Evolutionary conservation across 2,888 invertebrate genomes (phyloP), one percentile per base, ranked within the genome.

Genomic region (Omphaloscelis lunosa): DNA sequence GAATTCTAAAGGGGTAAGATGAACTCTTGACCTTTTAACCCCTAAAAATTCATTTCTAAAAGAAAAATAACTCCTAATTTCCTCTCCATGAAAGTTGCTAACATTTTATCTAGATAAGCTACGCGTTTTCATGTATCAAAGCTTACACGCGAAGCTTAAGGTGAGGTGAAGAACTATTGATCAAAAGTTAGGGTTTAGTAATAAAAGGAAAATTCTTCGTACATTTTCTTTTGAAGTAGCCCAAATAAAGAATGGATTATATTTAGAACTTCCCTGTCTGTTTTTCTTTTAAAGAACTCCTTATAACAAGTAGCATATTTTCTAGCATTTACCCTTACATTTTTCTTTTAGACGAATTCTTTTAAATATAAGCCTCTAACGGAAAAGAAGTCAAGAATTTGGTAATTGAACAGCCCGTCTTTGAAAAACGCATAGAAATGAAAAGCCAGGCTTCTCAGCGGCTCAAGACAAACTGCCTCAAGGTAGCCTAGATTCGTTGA

Each of bases 401-500:
- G 9, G 56, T 69, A 76, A 79, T 75, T 75, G 63, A 79, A 77
- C 76, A 51, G 75, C 71, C 17, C n/a, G 7, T 59, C 77, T 81
- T 85, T 82, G 70, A 68, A 83, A 79, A 80, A 75, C 69, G 53
- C 62, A 27, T 65, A 59, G 81, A 82, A 86, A 81, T 86, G 80
- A 81, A 88, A 89, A 79, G 79, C 71, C 80, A 65, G 45, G 51
- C 69, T 66, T 81, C 56, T 53, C 29, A 34, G 66, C 73, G 65
- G 76, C 69, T 51, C 41, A 71, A 79, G 74, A 77, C 82, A 84
- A 83, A 77, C 82, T 72, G 87, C 90, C 89, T 79, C 63, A 67
- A 76, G 80, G 86, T 80, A 89, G 78, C 90, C 91, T 88, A 90
- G 84, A 88, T 90, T 85, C 86, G 85, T 75, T 91, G 86, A 90